Base-by-base conservation (phyloP, 2,113 vertebrate genomes). In the Tichodroma muraria region DNA sequence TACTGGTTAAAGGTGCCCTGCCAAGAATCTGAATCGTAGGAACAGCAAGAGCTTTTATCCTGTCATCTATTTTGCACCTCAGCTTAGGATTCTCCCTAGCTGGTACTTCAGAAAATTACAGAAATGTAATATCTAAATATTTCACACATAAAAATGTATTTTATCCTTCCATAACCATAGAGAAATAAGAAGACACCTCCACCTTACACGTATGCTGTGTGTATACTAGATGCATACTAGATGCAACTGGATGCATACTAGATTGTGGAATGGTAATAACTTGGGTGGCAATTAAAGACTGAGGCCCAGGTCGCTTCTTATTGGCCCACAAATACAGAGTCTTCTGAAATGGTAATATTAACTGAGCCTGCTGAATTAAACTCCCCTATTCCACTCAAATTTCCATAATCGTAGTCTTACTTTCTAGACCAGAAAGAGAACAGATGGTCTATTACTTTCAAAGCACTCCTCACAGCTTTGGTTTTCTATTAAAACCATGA, bases 1-100 rank as follows among this genome's bases (percentile, higher is more conserved):
- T 68, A 81, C 61, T 79, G 70, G 61, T 57, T 85, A 92, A 86
- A 85, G 45, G 27, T 53, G 30, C 6, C 73, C 84, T 77, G 84
- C 73, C 66, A 69, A 79, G 78, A 91, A 89, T 85, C 59, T 87
- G 87, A 96, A 91, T 50, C 61, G 61, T 66, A 92, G 70, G 54
- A 96, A 76, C 87, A 79, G 73, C 53, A 60, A 89, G 78, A 91
- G 50, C 35, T 87, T 87, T 94, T 82, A 79, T 61, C 33, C 28
- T 82, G 18, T 13, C 27, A 78, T 90, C 45, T 80, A 65, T 85
- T 92, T 91, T 88, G 19, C 23, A 76, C 37, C 25, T 72, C 65
- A 3, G 0, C 21, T 89, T 89, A 64, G n/a, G 77, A 88, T 84
- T 92, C 40, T 79, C 54, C 61, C 54, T 95, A 65, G 18, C 31